These are phyloP conservation scores for Macroteleia sp. DNA, from an alignment of 2,888 invertebrate species.

Conservation along the genomic window DNA sequence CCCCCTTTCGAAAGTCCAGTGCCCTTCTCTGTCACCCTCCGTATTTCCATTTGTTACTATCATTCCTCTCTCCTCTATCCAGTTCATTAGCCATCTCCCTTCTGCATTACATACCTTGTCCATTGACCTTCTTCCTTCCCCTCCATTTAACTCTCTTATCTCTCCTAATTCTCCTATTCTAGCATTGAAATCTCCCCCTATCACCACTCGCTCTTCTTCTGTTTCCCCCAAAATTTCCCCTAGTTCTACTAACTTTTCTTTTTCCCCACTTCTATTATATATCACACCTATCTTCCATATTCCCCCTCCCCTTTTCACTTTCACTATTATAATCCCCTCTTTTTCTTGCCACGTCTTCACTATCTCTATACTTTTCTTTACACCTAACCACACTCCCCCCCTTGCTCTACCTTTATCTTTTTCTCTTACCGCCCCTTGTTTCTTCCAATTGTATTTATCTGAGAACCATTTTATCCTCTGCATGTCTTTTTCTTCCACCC, in stretches of 20 bases:
- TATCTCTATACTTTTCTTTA: no score
- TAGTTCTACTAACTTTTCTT: not conserved
- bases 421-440: no score
- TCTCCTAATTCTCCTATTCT: not conserved
- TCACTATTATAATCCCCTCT: not conserved
- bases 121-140: not conserved
- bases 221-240: not conserved
- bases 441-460: no score
- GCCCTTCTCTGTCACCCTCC: not conserved
- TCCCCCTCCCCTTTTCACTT: not conserved
- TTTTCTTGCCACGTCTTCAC: no score
- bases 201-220: not conserved
- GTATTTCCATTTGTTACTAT: not conserved
- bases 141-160: not conserved
- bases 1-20: constrained; percentile 1
- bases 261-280: not conserved
- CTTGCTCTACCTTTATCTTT: no score
- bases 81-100: not conserved
- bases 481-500: no score
- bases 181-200: constrained; percentile 4
- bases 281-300: not conserved
- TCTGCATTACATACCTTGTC: not conserved
- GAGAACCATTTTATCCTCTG: no score
- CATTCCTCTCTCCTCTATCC: not conserved
- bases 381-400: no score